Conservation (phyloP, 37 sponge, comb jelly and placozoan genomes). For the Chondrilla cf. caribensis region DNA sequence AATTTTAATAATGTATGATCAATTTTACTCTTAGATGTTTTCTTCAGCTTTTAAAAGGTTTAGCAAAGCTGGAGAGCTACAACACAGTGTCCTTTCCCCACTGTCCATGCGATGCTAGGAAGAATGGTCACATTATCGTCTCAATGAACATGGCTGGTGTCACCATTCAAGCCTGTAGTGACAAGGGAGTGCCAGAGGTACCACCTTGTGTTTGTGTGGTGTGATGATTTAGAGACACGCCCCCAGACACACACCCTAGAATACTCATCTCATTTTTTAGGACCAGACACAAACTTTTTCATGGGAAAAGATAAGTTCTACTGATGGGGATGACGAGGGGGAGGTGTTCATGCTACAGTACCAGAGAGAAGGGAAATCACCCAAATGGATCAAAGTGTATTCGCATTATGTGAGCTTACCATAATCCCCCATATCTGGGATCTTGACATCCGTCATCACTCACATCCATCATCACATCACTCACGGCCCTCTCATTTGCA, state of each 20-base stretch:
- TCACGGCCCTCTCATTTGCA: neutral
- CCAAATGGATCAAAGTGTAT: constrained; percentile 69
- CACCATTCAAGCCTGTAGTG: constrained; percentile 66
- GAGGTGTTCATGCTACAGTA: constrained; percentile 74
- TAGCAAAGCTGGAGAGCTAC: constrained; percentile 61
- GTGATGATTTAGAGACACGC: no score
- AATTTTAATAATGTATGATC: neutral
- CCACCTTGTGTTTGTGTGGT: neutral
- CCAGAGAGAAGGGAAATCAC: constrained; percentile 55
- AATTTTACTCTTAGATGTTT: neutral
- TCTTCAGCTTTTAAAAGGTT: constrained; percentile 71
- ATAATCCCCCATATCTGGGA: no score
- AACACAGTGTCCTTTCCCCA: constrained; percentile 86
- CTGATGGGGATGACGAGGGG: constrained; percentile 82
- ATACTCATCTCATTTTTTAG: no score
- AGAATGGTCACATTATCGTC: constrained; percentile 86
- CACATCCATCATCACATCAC: neutral
- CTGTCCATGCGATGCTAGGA: constrained; percentile 86
- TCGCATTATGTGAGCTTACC: constrained; percentile 52
- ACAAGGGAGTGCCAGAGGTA: constrained; percentile 66
- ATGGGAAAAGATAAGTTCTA: constrained; percentile 64
- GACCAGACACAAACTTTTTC: constrained; percentile 68
- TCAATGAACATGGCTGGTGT: constrained; percentile 39
- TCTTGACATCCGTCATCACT: neutral
- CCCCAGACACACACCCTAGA: no score